phyloP scores from a whole-genome alignment of 2,113 vertebrate genomes.

The Anolis sagrei region DNA sequence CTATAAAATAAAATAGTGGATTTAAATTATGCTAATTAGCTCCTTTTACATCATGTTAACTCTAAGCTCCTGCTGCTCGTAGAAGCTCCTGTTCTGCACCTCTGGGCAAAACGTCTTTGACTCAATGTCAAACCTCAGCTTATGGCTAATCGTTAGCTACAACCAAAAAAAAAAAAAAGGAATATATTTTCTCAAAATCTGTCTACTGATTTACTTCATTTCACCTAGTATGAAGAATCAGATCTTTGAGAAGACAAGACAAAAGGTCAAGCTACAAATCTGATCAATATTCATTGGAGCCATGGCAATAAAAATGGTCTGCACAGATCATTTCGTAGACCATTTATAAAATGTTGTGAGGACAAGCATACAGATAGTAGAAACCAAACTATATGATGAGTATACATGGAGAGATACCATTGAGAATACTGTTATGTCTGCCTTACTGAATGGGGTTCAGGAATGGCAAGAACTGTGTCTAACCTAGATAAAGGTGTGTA shows the following conservation, averaged over 20 bases:
- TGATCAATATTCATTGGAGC: not conserved
- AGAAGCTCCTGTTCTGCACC: slow-evolving; percentile 31
- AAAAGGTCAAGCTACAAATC: not conserved
- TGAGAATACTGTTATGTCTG: not conserved
- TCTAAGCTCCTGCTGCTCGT: slow-evolving; percentile 17
- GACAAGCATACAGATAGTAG: not conserved
- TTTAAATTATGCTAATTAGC: slow-evolving; percentile 75
- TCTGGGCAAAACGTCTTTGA: not conserved
- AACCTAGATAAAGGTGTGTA: too few species aligned
- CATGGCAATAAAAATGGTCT: not conserved
- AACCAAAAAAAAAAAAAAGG: not conserved
- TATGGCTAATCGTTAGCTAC: not conserved
- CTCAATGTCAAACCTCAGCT: not conserved
- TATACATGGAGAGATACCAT: not conserved
- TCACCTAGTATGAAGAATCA: not conserved
- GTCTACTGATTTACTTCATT: not conserved
- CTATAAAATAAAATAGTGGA: slow-evolving; percentile 64
- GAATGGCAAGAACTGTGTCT: too few species aligned
- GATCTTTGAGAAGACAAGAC: not conserved
- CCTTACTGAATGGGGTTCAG: too few species aligned
- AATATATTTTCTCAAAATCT: not conserved
- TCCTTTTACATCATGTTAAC: slow-evolving; percentile 54
- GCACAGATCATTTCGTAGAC: not conserved
- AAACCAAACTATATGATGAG: not conserved
- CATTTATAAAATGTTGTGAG: not conserved